Percentiles rank a stretch among this genome's conserved stretches.
These are phyloP conservation scores for Galeopterus variegatus DNA, from an alignment of 2,113 vertebrate species.

Conservation along the genomic window DNA sequence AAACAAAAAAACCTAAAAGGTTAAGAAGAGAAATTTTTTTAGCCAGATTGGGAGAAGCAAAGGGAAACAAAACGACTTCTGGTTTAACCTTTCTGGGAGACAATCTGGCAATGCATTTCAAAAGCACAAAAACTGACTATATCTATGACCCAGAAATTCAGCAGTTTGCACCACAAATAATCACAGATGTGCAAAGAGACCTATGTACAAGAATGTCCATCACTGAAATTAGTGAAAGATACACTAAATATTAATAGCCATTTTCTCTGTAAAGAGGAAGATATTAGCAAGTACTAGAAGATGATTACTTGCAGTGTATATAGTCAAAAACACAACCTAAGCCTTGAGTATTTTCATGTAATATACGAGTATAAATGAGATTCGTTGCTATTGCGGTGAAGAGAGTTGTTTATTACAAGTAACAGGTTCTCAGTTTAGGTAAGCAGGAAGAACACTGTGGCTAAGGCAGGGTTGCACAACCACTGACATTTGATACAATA, in stretches of 20 bases:
- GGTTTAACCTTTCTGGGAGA: background rate
- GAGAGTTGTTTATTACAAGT: background rate
- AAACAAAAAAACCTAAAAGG: slow-evolving; percentile 39
- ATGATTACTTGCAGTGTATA: too few species aligned
- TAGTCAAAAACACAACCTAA: too few species aligned
- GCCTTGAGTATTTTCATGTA: too few species aligned
- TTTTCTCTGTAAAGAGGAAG: background rate
- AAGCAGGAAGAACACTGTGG: background rate
- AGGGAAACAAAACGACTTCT: slow-evolving; percentile 21
- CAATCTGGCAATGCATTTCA: background rate
- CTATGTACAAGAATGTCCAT: background rate
- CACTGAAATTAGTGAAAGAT: background rate
- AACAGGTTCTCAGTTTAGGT: background rate
- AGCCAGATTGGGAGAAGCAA: slow-evolving; percentile 13
- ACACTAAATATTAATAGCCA: background rate
- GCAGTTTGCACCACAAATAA: slow-evolving; percentile 14
- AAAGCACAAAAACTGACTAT: background rate
- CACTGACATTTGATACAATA: background rate
- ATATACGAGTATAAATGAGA: too few species aligned
- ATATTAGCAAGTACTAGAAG: too few species aligned
- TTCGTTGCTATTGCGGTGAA: too few species aligned
- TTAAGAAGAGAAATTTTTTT: background rate
- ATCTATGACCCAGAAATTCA: slow-evolving; percentile 36
- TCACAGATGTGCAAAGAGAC: background rate
- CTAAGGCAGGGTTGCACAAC: background rate